These are phyloP conservation scores for Erannis defoliaria DNA, from an alignment of 2,888 invertebrate genomes.

Conservation along the genomic window DNA sequence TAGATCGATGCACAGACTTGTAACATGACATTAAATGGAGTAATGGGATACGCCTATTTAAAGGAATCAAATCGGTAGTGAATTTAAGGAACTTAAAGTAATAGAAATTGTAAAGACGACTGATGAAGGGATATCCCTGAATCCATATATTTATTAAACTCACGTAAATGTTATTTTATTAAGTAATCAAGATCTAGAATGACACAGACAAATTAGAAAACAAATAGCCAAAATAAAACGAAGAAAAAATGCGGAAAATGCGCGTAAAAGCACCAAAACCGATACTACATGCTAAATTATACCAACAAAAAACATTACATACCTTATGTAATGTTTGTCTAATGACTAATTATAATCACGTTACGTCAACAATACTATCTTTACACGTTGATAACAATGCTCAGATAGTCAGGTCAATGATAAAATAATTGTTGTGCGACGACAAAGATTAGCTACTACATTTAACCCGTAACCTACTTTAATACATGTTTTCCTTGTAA, in stretches of 20 bases:
- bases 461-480: constrained; percentile 36
- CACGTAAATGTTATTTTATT: no score
- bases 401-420: constrained; percentile 33
- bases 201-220: no score
- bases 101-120: not conserved
- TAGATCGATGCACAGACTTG: constrained; percentile 12
- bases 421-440: constrained; percentile 32
- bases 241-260: no score
- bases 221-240: no score
- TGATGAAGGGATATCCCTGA: no score
- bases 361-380: constrained; percentile 47
- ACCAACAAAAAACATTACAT: not conserved
- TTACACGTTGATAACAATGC: constrained; percentile 42
- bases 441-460: constrained; percentile 32
- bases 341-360: constrained; percentile 38
- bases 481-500: constrained; percentile 33
- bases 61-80: not conserved
- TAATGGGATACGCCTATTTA: not conserved
- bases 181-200: no score
- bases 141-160: no score
- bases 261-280: no score
- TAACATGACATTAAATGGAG: constrained; percentile 6
- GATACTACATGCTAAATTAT: not conserved
- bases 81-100: not conserved
- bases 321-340: constrained; percentile 25